These are phyloP conservation scores for Allolobophora icterica DNA, from an alignment of 2,888 invertebrate species.

Conservation along the genomic window DNA sequence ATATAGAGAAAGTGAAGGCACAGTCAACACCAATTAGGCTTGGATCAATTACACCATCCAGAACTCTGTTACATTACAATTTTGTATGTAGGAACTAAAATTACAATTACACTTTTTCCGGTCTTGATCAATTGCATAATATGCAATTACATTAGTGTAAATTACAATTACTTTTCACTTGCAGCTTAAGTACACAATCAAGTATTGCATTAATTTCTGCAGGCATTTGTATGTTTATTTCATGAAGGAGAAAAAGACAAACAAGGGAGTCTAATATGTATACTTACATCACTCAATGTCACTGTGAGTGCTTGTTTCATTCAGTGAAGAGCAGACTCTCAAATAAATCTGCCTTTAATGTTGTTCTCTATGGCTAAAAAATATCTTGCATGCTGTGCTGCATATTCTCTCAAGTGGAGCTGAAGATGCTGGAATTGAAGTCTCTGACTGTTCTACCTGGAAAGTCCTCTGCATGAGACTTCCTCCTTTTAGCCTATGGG, in stretches of 20 bases:
- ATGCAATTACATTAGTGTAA: not conserved
- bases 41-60: not conserved
- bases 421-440: constrained; percentile 9
- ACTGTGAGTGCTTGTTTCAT: not conserved
- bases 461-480: not conserved
- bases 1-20: not conserved
- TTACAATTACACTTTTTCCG: too few relatives aligned
- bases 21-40: not conserved
- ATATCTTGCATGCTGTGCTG: not conserved
- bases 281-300: not conserved
- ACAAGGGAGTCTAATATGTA: not conserved
- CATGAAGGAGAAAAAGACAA: not conserved
- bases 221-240: constrained; percentile 1
- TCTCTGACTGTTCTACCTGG: not conserved
- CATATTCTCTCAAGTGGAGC: not conserved
- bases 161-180: not conserved
- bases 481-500: not conserved
- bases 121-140: too few relatives aligned
- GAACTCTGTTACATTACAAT: not conserved
- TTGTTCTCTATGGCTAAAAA: not conserved
- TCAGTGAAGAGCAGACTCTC: not conserved
- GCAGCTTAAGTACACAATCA: too few relatives aligned
- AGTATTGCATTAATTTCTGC: too few relatives aligned
- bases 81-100: not conserved
- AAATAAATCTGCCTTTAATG: not conserved